Percentiles rank a stretch among this genome's conserved stretches.
These are phyloP conservation scores for Saguinus midas DNA, from an alignment of 2,113 vertebrate species.

Conservation along the genomic window DNA sequence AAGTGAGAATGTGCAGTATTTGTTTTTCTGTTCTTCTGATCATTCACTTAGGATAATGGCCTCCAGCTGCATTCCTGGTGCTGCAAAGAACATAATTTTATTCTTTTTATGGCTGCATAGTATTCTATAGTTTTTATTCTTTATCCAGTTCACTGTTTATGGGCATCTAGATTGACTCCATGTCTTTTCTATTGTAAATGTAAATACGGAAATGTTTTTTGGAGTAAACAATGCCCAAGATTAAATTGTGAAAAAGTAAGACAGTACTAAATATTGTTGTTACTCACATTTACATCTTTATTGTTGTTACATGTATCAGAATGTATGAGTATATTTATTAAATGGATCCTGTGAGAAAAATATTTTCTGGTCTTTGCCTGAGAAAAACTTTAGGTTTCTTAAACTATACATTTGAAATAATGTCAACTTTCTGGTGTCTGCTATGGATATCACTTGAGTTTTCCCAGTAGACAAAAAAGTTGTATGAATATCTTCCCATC, in stretches of 20 bases:
- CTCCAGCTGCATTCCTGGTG: too few relatives aligned
- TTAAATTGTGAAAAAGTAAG: not conserved
- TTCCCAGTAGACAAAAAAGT: not conserved
- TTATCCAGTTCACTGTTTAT: too few relatives aligned
- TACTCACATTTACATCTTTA: not conserved
- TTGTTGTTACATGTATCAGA: not conserved
- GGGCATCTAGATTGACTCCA: too few relatives aligned
- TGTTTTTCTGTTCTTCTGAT: too few relatives aligned
- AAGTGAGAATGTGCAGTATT: too few relatives aligned
- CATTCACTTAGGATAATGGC: too few relatives aligned
- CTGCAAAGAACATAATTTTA: too few relatives aligned
- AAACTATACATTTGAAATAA: not conserved
- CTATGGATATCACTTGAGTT: not conserved
- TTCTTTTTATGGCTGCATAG: too few relatives aligned
- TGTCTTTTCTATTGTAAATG: too few relatives aligned
- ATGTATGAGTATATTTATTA: not conserved
- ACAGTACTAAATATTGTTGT: not conserved
- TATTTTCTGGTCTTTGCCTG: not conserved
- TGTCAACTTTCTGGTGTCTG: not conserved
- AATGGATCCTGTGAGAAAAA: not conserved
- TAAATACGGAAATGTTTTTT: not conserved
- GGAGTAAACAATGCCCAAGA: not conserved
- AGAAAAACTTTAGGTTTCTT: not conserved
- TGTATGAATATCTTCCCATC: not conserved
- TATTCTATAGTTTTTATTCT: too few relatives aligned